phyloP scores from a whole-genome alignment of 2,797 vertebrate genomes.

The Crax fasciolata region DNA sequence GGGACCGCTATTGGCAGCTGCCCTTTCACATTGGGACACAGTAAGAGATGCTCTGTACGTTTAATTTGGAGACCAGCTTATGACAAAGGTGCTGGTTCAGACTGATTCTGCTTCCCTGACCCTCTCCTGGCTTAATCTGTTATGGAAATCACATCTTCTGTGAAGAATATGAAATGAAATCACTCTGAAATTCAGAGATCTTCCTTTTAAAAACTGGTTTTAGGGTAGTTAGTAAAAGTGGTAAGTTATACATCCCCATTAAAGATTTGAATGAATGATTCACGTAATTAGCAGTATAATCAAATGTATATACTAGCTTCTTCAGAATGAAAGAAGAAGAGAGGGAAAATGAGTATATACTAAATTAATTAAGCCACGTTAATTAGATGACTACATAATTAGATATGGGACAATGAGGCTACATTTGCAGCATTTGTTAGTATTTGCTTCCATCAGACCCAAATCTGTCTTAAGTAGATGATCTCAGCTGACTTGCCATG shows the following conservation, averaged over 20 bases:
- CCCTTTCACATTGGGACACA: background rate
- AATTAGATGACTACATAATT: conserved; percentile 40
- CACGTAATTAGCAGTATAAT: conserved; percentile 6
- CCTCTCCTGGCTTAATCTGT: background rate
- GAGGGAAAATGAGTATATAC: background rate
- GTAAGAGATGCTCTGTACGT: background rate
- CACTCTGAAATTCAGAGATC: background rate
- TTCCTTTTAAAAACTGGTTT: background rate
- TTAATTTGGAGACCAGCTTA: background rate
- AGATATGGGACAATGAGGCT: conserved; percentile 14
- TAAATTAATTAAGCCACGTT: conserved; percentile 41
- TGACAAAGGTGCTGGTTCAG: background rate
- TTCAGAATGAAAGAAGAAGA: conserved; percentile 8
- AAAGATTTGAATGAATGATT: conserved; percentile 26
- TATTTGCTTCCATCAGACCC: background rate
- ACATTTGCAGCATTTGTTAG: conserved; percentile 22
- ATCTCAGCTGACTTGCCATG: background rate
- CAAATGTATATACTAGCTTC: background rate
- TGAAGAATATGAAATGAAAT: background rate
- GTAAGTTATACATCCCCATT: background rate
- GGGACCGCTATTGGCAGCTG: background rate
- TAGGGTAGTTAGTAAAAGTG: background rate
- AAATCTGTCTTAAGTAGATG: background rate
- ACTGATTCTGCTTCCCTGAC: background rate
- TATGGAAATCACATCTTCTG: background rate